These are phyloP conservation scores for Calliphora vicina DNA, from an alignment of 1,140 invertebrate genomes.

Conservation along the genomic window DNA sequence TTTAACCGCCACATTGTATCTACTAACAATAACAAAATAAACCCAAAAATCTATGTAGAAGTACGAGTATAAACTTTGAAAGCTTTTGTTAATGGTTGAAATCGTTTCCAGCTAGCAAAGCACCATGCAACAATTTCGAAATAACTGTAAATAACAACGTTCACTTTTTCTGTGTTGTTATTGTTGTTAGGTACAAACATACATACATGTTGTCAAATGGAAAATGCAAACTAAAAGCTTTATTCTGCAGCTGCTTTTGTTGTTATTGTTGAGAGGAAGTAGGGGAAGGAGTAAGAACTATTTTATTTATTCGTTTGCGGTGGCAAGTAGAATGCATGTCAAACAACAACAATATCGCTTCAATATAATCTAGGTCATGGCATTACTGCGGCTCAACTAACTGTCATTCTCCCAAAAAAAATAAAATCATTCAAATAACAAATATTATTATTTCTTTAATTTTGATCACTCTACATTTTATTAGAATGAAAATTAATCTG, in stretches of 20 bases:
- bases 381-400: neutral
- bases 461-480: too few species aligned
- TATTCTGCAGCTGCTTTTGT: neutral
- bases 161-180: neutral
- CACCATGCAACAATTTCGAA: neutral
- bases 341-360: neutral
- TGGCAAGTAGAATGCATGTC: neutral
- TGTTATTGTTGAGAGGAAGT: neutral
- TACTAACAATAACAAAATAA: too few species aligned
- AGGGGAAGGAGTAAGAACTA: neutral
- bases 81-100: neutral
- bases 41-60: too few species aligned
- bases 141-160: constrained; percentile 16
- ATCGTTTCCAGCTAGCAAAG: neutral
- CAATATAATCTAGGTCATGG: neutral
- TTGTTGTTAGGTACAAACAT: neutral
- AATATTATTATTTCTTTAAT: too few species aligned
- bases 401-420: neutral
- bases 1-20: neutral
- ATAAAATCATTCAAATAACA: too few species aligned
- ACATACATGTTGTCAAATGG: neutral
- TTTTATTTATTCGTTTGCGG: neutral
- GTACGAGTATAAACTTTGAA: neutral
- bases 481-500: too few species aligned
- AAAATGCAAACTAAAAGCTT: neutral